Base-by-base conservation (phyloP, 2,797 vertebrate genomes). In the Tapirus indicus region DNA sequence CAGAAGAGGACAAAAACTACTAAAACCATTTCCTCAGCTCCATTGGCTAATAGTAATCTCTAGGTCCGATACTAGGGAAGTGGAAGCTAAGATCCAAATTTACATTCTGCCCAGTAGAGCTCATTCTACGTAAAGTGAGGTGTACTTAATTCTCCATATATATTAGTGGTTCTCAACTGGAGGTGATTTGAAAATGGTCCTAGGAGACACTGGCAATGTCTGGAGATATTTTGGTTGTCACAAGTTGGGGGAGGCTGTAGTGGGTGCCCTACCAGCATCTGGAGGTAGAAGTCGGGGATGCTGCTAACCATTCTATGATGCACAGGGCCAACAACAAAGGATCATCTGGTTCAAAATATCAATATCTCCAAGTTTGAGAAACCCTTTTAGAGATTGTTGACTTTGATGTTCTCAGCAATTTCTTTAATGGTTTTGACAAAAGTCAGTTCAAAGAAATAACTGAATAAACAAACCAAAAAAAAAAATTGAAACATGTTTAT, bases 221-320 rank as follows among this genome's bases (percentile, higher is more conserved):
- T 52, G 14, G 49, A 52, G 49, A 52, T 13, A 52, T 52, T 72
- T 49, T 52, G 35, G 58, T 44, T 80, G 1, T 93, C 10, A n/a
- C 14, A 74, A 10, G 18, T 68, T 13, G 21, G 7, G 7, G 29
- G 8, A 62, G 16, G 1, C 1, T n/a, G 21, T 23, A 2, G 2
- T 23, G 8, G 14, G 23, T 10, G 17, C 17, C 14, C 23, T 60
- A 58, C n/a, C 49, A 23, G 13, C 69, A 77, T 41, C 7, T 58
- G 66, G 25, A 9, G 16, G 5, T 20, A 58, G 60, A 47, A 71
- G 5, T 17, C 17, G 75, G 5, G 23, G 20, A 16, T 47, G 14
- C 18, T 58, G 7, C 47, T 78, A 54, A 71, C 2, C 1, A 49
- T 35, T 5, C 5, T 58, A 29, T 11, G 71, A 8, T 35, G 3